These are phyloP conservation scores for Eueides isabella DNA, from an alignment of 1,140 invertebrate genomes.

Conservation along the genomic window DNA sequence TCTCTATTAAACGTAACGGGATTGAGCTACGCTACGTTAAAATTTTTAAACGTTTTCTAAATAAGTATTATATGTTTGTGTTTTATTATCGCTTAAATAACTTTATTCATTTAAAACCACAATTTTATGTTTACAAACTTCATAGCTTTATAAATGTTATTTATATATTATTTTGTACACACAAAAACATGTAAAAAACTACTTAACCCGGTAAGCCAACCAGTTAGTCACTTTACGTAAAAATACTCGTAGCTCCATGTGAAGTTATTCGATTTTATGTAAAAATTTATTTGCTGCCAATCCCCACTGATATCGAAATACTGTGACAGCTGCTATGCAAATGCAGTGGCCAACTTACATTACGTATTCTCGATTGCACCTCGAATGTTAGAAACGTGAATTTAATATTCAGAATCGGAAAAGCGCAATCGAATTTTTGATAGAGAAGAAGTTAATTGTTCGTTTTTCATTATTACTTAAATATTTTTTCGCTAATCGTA, in stretches of 20 bases:
- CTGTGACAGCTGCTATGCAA: conserved; percentile 42
- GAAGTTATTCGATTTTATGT: conserved; percentile 27
- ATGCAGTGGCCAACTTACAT: conserved; percentile 36
- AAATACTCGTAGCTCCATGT: background rate
- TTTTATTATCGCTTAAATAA: too few relatives aligned
- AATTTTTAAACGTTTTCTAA: too few relatives aligned
- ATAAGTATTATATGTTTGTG: too few relatives aligned
- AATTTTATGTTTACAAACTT: too few relatives aligned
- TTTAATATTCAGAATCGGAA: conserved; percentile 14
- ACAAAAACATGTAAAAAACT: too few relatives aligned
- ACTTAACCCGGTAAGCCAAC: too few relatives aligned
- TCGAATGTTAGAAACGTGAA: conserved; percentile 23
- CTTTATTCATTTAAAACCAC: too few relatives aligned
- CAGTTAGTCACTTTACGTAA: background rate
- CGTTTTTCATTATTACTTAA: background rate
- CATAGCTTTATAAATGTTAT: too few relatives aligned
- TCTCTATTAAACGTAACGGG: too few relatives aligned
- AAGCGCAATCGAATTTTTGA: background rate
- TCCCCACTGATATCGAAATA: conserved; percentile 34
- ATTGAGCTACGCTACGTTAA: too few relatives aligned
- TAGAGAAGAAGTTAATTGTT: background rate
- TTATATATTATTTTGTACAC: too few relatives aligned
- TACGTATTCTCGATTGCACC: conserved; percentile 28
- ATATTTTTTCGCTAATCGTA: background rate
- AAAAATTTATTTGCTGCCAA: conserved; percentile 37